These are phyloP conservation scores for Drosophila maculinotata DNA, from an alignment of 2,888 invertebrate species.

Conservation along the genomic window DNA sequence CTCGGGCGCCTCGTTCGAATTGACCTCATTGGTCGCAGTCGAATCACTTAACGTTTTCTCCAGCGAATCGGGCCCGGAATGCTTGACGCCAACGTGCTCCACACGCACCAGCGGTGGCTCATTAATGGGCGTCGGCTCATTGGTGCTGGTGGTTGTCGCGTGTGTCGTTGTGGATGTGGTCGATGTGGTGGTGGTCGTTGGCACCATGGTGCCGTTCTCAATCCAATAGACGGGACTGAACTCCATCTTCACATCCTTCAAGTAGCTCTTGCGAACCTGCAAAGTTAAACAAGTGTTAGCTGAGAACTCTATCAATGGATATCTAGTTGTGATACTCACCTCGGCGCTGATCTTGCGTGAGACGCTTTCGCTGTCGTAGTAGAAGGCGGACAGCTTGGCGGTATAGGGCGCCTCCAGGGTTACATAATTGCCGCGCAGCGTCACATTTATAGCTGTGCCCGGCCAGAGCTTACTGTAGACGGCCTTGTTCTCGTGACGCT, in stretches of 20 bases:
- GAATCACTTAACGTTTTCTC: conserved; percentile 79
- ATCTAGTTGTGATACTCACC: conserved; percentile 59
- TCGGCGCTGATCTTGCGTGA: conserved; percentile 82
- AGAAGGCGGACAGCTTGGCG: conserved; percentile 89
- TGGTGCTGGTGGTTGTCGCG: conserved; percentile 86
- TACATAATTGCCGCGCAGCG: conserved; percentile 90
- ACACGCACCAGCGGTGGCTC: conserved; percentile 85
- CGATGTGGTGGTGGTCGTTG: conserved; percentile 89
- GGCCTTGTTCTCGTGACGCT: conserved; percentile 86
- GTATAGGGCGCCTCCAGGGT: conserved; percentile 91
- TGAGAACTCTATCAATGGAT: not conserved
- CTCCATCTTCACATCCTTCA: conserved; percentile 89
- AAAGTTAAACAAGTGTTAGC: not conserved
- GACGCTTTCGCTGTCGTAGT: conserved; percentile 82
- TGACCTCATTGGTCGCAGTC: conserved; percentile 72
- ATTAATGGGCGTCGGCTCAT: conserved; percentile 85
- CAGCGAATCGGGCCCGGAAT: conserved; percentile 79
- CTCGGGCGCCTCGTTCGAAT: conserved; percentile 79
- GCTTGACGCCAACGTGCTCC: conserved; percentile 75
- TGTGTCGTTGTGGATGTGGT: conserved; percentile 87
- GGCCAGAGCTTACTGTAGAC: conserved; percentile 89
- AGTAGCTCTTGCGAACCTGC: conserved; percentile 87
- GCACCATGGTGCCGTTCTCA: conserved; percentile 91
- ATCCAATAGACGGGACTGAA: conserved; percentile 92
- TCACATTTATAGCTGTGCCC: conserved; percentile 93